Conservation (phyloP, 2,888 invertebrate species). For the Litoditis marina region DNA sequence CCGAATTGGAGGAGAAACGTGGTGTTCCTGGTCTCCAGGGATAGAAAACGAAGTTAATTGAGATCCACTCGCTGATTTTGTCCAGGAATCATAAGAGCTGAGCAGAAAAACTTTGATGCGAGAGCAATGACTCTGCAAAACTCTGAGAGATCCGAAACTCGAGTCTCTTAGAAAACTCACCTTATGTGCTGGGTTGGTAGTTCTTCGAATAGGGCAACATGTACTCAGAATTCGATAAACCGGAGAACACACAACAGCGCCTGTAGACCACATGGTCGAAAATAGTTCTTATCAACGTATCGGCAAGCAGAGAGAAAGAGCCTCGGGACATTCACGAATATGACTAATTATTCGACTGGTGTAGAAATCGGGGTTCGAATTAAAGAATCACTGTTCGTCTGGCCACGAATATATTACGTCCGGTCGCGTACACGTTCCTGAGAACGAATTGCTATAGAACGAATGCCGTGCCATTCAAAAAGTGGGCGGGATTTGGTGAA, state of each 20-base stretch:
- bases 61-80: too few species aligned
- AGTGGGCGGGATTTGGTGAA: too few species aligned
- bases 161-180: neutral
- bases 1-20: too few species aligned
- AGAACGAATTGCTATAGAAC: too few species aligned
- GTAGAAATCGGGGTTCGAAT: neutral
- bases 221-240: slow-evolving; percentile 41
- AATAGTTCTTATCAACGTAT: slow-evolving; percentile 11
- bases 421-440: too few species aligned
- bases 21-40: too few species aligned
- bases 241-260: slow-evolving; percentile 46
- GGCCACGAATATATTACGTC: neutral
- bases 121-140: too few species aligned
- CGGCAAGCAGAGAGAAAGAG: neutral
- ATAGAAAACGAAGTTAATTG: too few species aligned
- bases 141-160: too few species aligned
- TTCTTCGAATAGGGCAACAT: slow-evolving; percentile 42
- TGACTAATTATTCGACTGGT: neutral
- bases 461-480: too few species aligned
- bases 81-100: too few species aligned
- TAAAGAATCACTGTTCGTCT: neutral
- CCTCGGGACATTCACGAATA: neutral
- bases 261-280: slow-evolving; percentile 41
- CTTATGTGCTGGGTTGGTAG: slow-evolving; percentile 17
- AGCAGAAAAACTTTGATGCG: too few species aligned